phyloP scores from a whole-genome alignment of 2,888 invertebrate species.

The Nephrotoma guestfalica region DNA sequence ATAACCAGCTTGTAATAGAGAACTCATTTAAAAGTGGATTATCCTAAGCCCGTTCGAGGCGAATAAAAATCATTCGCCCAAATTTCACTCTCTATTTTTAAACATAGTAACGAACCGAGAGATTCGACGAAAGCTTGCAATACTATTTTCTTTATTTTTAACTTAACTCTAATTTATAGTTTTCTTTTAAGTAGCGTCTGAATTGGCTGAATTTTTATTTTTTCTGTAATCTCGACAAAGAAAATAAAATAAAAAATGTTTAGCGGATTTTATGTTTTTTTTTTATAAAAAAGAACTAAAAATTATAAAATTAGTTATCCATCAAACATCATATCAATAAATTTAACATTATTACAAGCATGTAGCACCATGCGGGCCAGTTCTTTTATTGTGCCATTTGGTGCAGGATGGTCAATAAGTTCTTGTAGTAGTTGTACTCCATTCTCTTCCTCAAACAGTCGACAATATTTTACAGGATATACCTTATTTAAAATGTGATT shows the following conservation, averaged over 20 bases:
- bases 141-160: neutral
- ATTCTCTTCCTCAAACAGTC: slow-evolving; percentile 70
- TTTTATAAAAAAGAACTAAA: slow-evolving; percentile 3
- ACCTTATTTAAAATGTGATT: slow-evolving; percentile 37
- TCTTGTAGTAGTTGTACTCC: slow-evolving; percentile 60
- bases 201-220: neutral
- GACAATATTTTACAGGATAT: slow-evolving; percentile 74
- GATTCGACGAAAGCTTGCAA: neutral
- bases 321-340: slow-evolving; percentile 23
- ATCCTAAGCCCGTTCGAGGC: neutral
- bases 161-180: neutral
- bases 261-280: neutral
- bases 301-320: slow-evolving; percentile 17
- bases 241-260: neutral
- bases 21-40: neutral
- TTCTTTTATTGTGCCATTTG: slow-evolving; percentile 50
- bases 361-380: slow-evolving; percentile 51
- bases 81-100: neutral
- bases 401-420: slow-evolving; percentile 44
- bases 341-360: slow-evolving; percentile 37
- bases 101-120: neutral
- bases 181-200: neutral
- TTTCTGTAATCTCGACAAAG: neutral
- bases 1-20: neutral
- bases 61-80: neutral